Evolutionary conservation across 2,888 invertebrate genomes (phyloP).

Genomic region (Trachelus tabidus): DNA sequence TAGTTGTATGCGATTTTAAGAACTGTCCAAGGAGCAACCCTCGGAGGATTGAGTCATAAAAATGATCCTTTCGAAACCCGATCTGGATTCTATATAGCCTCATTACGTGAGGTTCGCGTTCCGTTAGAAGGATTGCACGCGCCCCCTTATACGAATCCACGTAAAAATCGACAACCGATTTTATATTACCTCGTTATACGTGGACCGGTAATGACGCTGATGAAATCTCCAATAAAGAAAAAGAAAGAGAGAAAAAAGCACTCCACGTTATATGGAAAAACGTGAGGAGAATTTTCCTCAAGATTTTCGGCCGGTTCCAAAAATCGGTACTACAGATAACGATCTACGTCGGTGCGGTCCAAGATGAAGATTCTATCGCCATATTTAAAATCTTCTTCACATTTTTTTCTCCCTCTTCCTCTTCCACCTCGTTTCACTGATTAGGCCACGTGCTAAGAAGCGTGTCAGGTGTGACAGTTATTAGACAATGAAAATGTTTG

Average conservation of each 20-base stretch:
- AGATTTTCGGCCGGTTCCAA: not conserved
- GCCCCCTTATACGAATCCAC: not conserved
- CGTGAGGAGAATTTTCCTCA: slow-evolving; percentile 9
- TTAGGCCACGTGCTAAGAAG: not conserved
- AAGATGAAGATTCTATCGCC: not conserved
- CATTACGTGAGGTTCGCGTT: not conserved
- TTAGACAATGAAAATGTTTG: slow-evolving; percentile 1
- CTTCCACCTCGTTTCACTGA: not conserved
- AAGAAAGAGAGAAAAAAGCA: not conserved
- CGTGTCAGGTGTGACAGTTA: slow-evolving; percentile 1
- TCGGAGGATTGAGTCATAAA: slow-evolving; percentile 17
- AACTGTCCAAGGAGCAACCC: not conserved
- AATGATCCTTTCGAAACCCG: slow-evolving; percentile 1
- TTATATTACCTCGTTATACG: slow-evolving; percentile 13
- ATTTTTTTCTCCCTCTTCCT: not conserved
- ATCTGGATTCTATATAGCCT: not conserved
- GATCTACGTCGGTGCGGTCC: not conserved
- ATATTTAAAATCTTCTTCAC: not conserved
- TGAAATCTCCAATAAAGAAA: not conserved
- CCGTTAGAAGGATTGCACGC: not conserved
- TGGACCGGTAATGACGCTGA: not conserved
- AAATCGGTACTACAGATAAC: not conserved
- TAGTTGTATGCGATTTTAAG: slow-evolving; percentile 1
- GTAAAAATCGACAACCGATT: slow-evolving; percentile 9
- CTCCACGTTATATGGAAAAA: not conserved